Base-by-base conservation (phyloP, 2,113 vertebrate genomes). In the Spea multiplicata region DNA sequence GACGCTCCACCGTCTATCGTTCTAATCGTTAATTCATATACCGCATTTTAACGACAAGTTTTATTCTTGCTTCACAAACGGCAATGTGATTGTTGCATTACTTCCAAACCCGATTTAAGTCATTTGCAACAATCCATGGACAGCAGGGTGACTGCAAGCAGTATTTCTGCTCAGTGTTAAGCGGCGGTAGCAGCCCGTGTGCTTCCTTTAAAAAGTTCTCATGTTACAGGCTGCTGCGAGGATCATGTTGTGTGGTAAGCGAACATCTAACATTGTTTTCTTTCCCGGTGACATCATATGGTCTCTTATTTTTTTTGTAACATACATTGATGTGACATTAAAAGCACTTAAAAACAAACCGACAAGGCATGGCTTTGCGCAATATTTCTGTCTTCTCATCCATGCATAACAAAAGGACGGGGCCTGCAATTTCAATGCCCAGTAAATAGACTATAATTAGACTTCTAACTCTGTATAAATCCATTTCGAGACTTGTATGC, bases 381-480 rank as follows among this genome's bases (percentile, higher is more conserved):
- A 10, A 46, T 73, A 68, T 68, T 66, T 65, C 55, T 67, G 77
- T 73, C 70, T 64, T 67, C 9, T 79, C 62, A 57, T 65, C 53
- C 47, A 50, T 74, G 64, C 16, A 62, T 65, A 80, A 80, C 70
- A 79, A 80, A 71, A 71, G 55, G 71, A 70, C 52, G 50, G 44
- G 73, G 77, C 49, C 62, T 52, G 50, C 62, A 80, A 66, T 74
- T 66, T 74, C 8, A 53, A 61, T 74, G 78, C 71, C 71, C 71
- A 49, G 71, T 68, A 80, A 74, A 80, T 80, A 80, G 71, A 74
- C 71, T 80, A 80, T 80, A 80, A 80, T 80, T 80, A 80, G 78
- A 80, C 50, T 74, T 79, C 17, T 66, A 74, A 71, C 72, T 74
- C 59, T 80, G 64, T 80, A 50, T 57, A 80, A 68, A 74, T 80